Evolutionary conservation across 1,140 invertebrate genomes (phyloP), one percentile per base, ranked within the genome.

Genomic region (Tetraneura akinire): DNA sequence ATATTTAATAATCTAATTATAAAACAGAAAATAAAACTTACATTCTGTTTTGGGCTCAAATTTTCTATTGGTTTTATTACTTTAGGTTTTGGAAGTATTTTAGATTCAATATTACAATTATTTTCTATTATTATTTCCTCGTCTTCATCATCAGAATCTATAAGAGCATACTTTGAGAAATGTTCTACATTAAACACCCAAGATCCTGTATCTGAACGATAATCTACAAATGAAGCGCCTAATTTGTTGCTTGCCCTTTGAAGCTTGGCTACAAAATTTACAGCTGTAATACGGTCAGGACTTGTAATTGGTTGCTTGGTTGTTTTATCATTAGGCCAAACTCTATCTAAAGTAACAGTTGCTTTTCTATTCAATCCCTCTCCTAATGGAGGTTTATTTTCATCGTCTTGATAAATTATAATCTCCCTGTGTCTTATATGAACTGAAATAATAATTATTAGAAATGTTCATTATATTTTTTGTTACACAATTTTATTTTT

Each of bases 141-240:
- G 42, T 92, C 92, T 53, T 96, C 95, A 81, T 96, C 94, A 84
- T 97, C 95, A 0, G 92, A 94, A 83, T 97, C 96, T 80, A 92
- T 92, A 10, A 98, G 86, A 3, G 95, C 96, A 86, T 99, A 98
- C 85, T 98, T 98, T 0, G 96, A 98, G 86, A 98, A 99, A 87
- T 98, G 97, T 81, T 96, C 92, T 37, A 97, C 96, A 91, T 92
- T 84, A 83, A 94, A 95, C 45, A 93, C 96, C 97, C 97, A 99
- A 23, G 95, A 96, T 11, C 98, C 98, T 53, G 95, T 98, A 85
- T 95, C 92, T 0, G 96, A 93, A 1, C 94, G 88, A 86, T 99
- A 99, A 84, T 99, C 97, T 18, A 98, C 90, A 85, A 99, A 99
- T 68, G 91, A 90, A 0, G 95, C 95, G 71, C 92, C 91, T 83